Evolutionary conservation across 2,888 invertebrate species (phyloP).

Genomic region (Aleiodes testaceus): DNA sequence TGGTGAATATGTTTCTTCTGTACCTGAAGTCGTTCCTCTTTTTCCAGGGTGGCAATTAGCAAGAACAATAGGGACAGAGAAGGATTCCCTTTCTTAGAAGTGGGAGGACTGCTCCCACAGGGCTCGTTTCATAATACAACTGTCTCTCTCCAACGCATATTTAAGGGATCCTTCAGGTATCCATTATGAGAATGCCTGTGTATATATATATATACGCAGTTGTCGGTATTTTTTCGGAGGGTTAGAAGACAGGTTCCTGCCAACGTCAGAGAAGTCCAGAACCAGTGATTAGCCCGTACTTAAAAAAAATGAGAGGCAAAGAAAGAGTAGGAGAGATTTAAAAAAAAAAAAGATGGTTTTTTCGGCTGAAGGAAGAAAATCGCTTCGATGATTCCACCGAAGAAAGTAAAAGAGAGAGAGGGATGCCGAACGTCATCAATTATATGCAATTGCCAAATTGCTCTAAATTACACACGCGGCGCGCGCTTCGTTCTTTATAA

Average conservation of each 20-base stretch:
- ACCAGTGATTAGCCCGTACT: slow-evolving; percentile 67
- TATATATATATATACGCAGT: slow-evolving; percentile 3
- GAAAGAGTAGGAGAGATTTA: not conserved
- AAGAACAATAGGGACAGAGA: slow-evolving; percentile 70
- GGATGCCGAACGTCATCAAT: slow-evolving; percentile 61
- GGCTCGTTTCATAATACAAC: slow-evolving; percentile 3
- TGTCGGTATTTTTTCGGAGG: slow-evolving; percentile 43
- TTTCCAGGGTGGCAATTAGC: slow-evolving; percentile 71
- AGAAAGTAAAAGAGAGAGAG: slow-evolving; percentile 16
- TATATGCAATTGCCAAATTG: slow-evolving; percentile 72
- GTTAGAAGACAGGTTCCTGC: slow-evolving; percentile 58
- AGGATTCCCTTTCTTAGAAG: slow-evolving; percentile 64
- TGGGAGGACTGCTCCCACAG: slow-evolving; percentile 56
- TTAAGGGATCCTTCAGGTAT: slow-evolving; percentile 52
- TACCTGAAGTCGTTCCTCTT: slow-evolving; percentile 47
- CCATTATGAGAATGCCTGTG: slow-evolving; percentile 46
- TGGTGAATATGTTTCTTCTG: slow-evolving; percentile 39
- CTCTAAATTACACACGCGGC: slow-evolving; percentile 66
- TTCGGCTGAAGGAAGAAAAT: no score
- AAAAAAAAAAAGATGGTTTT: no score
- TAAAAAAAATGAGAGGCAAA: slow-evolving; percentile 26
- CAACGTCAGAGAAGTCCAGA: slow-evolving; percentile 49
- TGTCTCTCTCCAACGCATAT: slow-evolving; percentile 5
- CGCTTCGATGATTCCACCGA: not conserved
- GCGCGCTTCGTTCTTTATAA: slow-evolving; percentile 28